Evolutionary conservation across 2,797 vertebrate species (phyloP), one percentile per base, ranked within the genome.

Genomic region (Siniperca scherzeri): DNA sequence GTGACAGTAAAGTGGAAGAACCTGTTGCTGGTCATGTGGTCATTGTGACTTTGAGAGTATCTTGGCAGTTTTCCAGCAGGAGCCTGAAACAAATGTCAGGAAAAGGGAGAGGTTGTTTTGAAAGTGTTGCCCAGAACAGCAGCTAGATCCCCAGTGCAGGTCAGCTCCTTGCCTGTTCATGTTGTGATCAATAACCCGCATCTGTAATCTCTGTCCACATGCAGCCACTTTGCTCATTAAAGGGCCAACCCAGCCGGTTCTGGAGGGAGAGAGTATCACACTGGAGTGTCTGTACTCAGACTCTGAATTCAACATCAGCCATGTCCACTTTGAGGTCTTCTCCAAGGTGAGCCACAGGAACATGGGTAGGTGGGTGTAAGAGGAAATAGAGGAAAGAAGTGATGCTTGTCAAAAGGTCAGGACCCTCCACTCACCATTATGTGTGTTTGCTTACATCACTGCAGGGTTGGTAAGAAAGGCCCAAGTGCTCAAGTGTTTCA

Each of bases 291-390:
- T 89, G 22, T 85, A 82, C 84, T 44, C 89, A 0, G 92, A 95
- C 68, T 82, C 90, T 0, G 89, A 92, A 0, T 50, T 75, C 38
- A 96, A 96, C 88, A 91, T 95, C 90, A 95, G 85, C 76, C 81
- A 88, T 13, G 94, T 96, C 78, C 86, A 91, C 68, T 95, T 97
- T 74, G 95, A 97, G 90, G 87, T 86, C 77, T 94, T 89, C 65
- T 89, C 83, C 53, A 76, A 83, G 93, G 96, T 97, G 65, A 94
- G 91, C 40, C 11, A 3, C 0, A 85, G 25, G 27, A 78, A 13
- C 33, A 36, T 61, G 10, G 3, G n/a, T 36, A 3, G 7, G 2
- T 21, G 64, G 9, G 27, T 42, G 33, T 16, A 16, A 66, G 27
- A 66, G 56, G 61, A 38, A 44, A 52, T 16, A 44, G 22, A 50